Conservation (phyloP, 2,113 vertebrate species). For the Chunga burmeisteri region DNA sequence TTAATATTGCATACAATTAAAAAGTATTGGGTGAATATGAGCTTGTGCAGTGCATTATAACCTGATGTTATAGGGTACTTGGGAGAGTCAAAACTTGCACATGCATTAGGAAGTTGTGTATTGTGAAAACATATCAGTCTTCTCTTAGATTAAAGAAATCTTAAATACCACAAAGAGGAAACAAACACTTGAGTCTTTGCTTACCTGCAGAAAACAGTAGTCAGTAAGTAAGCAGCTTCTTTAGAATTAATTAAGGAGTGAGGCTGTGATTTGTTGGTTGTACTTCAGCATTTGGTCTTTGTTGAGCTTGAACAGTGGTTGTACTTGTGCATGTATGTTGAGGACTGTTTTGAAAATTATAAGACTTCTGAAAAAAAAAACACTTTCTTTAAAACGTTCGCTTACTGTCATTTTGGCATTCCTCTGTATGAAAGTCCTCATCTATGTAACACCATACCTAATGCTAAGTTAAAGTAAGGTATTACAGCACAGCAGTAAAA, state of each 20-base stretch:
- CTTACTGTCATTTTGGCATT: background rate
- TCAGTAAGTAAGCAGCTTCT: background rate
- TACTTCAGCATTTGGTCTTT: background rate
- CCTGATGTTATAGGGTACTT: background rate
- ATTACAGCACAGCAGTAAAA: background rate
- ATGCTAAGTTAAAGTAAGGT: background rate
- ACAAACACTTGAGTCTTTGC: background rate
- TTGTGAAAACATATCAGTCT: background rate
- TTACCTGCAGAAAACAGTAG: background rate
- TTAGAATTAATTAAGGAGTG: background rate
- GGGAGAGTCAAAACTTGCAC: background rate
- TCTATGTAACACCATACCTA: background rate
- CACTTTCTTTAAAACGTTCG: background rate
- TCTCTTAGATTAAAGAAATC: background rate
- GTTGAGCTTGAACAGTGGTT: background rate
- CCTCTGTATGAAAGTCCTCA: background rate
- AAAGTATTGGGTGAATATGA: conserved; percentile 30
- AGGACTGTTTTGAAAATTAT: background rate
- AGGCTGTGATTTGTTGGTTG: background rate
- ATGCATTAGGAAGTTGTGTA: background rate
- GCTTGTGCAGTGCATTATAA: conserved; percentile 15
- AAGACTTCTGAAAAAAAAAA: background rate
- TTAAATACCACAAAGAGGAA: background rate
- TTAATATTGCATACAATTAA: conserved; percentile 56
- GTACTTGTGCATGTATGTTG: rapidly evolving